phyloP scores from a whole-genome alignment of 2,113 vertebrate genomes.

The Sander lucioperca region DNA sequence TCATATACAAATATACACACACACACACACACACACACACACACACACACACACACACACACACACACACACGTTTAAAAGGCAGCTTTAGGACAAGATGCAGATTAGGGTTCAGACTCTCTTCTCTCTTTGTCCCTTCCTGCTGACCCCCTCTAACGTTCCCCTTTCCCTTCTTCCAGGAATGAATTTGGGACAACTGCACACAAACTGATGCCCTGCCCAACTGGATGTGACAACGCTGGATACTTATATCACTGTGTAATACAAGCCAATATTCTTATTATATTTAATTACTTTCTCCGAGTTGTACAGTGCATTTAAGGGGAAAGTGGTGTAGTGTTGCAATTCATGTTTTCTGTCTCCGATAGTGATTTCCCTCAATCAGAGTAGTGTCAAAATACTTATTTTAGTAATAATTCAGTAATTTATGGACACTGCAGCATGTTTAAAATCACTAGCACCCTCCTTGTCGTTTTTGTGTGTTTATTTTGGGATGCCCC shows the following conservation, averaged over 20 bases:
- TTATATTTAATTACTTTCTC: background rate
- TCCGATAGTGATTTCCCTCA: background rate
- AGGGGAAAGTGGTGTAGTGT: no score
- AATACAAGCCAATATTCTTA: background rate
- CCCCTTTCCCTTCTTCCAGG: background rate
- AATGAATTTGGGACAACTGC: conserved; percentile 1
- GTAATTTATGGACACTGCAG: no score
- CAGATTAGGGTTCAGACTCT: conserved; percentile 46
- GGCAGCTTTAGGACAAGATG: conserved; percentile 26
- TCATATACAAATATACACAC: conserved; percentile 12
- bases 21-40: conserved; percentile 22
- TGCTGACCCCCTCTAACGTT: conserved; percentile 3
- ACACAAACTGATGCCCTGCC: no score
- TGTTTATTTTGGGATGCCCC: no score
- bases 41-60: conserved; percentile 8
- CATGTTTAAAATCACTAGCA: no score
- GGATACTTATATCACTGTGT: background rate
- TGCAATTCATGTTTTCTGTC: no score
- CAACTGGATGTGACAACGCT: background rate
- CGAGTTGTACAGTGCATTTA: no score
- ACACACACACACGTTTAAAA: background rate
- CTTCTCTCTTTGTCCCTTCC: background rate
- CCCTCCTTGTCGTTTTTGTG: no score
- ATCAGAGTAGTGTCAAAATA: background rate
- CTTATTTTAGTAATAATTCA: no score